Evolutionary conservation across 2,888 invertebrate species (phyloP).

Genomic region (Epinotia brunnichana): DNA sequence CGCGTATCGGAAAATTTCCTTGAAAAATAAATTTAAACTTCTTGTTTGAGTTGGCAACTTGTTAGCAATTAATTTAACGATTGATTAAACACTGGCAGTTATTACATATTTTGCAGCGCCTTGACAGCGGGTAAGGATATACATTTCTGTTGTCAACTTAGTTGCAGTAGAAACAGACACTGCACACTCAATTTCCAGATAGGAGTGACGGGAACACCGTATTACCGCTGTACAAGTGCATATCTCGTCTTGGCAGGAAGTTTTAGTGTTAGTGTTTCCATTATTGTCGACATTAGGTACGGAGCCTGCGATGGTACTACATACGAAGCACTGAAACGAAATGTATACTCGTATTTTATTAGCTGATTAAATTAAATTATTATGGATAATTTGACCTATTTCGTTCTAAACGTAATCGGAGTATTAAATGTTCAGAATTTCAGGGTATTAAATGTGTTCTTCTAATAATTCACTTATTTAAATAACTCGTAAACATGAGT

Average conservation of each 20-base stretch:
- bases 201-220: slow-evolving; percentile 32
- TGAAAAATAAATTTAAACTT: slow-evolving; percentile 13
- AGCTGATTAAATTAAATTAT: too few relatives aligned
- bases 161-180: slow-evolving; percentile 30
- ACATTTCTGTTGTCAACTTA: slow-evolving; percentile 23
- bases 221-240: slow-evolving; percentile 12
- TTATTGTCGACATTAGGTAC: slow-evolving; percentile 29
- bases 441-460: too few relatives aligned
- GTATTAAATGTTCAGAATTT: too few relatives aligned
- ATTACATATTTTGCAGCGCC: slow-evolving; percentile 5
- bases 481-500: too few relatives aligned
- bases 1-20: slow-evolving; percentile 14
- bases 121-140: slow-evolving; percentile 17
- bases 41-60: slow-evolving; percentile 32
- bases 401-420: too few relatives aligned
- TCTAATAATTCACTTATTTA: too few relatives aligned
- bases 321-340: background rate
- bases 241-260: slow-evolving; percentile 32
- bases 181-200: slow-evolving; percentile 32
- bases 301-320: background rate
- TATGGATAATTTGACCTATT: too few relatives aligned
- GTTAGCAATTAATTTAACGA: slow-evolving; percentile 19
- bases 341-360: background rate
- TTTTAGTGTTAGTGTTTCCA: slow-evolving; percentile 34
- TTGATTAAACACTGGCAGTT: slow-evolving; percentile 21